Base-by-base conservation (phyloP, 2,797 vertebrate genomes). In the Ctenopoma multispine region DNA sequence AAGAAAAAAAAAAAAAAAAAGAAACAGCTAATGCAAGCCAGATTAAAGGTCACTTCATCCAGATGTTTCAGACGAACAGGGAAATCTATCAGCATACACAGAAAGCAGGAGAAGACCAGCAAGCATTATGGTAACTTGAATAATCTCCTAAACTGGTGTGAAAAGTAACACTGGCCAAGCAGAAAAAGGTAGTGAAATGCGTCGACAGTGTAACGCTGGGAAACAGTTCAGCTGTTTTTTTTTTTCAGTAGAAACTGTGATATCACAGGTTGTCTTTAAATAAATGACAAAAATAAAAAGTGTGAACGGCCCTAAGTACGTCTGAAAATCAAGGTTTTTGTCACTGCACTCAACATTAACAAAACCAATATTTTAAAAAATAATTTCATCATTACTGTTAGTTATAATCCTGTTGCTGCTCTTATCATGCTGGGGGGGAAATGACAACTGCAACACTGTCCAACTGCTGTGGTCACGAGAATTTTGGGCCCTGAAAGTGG, bases 11-110 rank as follows among this genome's bases (percentile, higher is more conserved):
- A 43, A 17, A 1, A 46, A 63, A 82, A 71, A 80, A 76, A 74
- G 77, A 69, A 60, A 51, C 14, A 3, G 46, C 60, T 79, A 79
- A 86, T 62, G 72, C 55, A 24, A 80, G 54, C 41, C 77, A 82
- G 83, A 89, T 90, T 77, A 90, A 82, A 87, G 67, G 68, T 77
- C 75, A 75, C 75, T 58, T 48, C n/a, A 43, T 79, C 85, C 87
- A 91, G 84, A 89, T 89, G 86, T 84, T 87, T 44, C 72, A 80
- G 73, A 68, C 21, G 57, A 72, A 80, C 48, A 23, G 58, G 38
- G 56, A 72, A 69, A 50, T 66, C 51, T 20, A 57, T 31, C 18
- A 6, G 48, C 63, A 27, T 0, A 62, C 34, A 46, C 74, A 43
- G 61, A 49, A 53, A 72, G 58, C 54, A 47, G 69, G 55, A 64